Evolutionary conservation across 2,888 invertebrate species (phyloP).

Genomic region (Glomeris marginata): DNA sequence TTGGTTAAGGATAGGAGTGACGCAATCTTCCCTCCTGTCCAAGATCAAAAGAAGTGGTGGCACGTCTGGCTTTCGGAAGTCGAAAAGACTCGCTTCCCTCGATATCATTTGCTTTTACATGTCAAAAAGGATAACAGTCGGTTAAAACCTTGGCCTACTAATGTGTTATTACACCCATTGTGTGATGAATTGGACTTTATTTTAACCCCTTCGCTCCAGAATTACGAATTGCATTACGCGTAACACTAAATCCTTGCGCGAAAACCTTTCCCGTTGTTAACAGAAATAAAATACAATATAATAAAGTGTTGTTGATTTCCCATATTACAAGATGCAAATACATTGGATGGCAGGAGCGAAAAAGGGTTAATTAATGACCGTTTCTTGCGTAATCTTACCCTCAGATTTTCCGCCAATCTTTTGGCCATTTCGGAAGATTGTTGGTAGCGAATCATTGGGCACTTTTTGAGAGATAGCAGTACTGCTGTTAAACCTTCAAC

Average conservation of each 20-base stretch:
- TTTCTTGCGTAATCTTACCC: slow-evolving; percentile 35
- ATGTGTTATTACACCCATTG: neutral
- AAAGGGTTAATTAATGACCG: too few species aligned
- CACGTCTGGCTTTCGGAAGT: slow-evolving; percentile 54
- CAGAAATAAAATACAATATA: too few species aligned
- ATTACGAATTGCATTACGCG: too few species aligned
- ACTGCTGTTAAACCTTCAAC: slow-evolving; percentile 73
- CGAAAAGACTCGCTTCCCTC: slow-evolving; percentile 74
- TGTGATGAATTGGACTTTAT: too few species aligned
- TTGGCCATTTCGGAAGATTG: slow-evolving; percentile 70
- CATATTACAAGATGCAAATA: too few species aligned
- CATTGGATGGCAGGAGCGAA: too few species aligned
- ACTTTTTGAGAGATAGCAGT: slow-evolving; percentile 75
- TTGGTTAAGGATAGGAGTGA: slow-evolving; percentile 87
- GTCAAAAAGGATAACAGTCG: neutral
- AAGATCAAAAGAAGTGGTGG: slow-evolving; percentile 72
- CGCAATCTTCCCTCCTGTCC: slow-evolving; percentile 86
- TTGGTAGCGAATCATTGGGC: slow-evolving; percentile 77
- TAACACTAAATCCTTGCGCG: too few species aligned
- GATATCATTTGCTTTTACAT: slow-evolving; percentile 53
- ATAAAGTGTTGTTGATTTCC: too few species aligned
- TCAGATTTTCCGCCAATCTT: slow-evolving; percentile 66
- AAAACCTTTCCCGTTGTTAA: too few species aligned
- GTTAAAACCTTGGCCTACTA: neutral
- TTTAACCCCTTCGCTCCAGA: too few species aligned